A percentile compares a stretch with the other conserved stretches of the same genome.
These are phyloP conservation scores for Marmota monax DNA, from an alignment of 2,113 vertebrate species.

Conservation along the genomic window DNA sequence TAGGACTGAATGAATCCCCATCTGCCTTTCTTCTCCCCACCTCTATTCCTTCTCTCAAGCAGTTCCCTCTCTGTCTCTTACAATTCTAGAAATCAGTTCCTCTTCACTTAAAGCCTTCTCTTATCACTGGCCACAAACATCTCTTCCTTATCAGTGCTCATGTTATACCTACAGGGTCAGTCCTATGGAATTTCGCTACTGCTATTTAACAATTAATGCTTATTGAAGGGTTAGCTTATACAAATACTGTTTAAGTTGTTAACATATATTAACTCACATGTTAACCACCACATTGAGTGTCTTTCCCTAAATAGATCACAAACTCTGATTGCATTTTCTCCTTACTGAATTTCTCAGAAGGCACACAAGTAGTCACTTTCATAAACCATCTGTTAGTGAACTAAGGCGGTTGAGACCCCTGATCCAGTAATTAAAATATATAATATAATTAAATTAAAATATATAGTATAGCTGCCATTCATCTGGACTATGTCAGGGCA, in stretches of 20 bases:
- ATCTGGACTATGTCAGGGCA: not conserved
- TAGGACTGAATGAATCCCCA: not conserved
- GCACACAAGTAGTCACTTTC: not conserved
- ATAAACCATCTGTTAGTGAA: not conserved
- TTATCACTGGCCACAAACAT: not conserved
- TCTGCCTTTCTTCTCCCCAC: not conserved
- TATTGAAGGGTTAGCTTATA: not conserved
- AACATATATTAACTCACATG: not conserved
- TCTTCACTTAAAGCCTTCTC: not conserved
- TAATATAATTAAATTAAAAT: not conserved
- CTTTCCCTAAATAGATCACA: not conserved
- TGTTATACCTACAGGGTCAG: not conserved
- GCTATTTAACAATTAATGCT: not conserved
- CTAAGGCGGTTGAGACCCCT: not conserved
- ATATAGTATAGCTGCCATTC: not conserved
- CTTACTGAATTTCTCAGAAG: slow-evolving; percentile 30
- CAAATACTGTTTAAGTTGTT: not conserved
- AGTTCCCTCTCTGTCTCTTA: not conserved
- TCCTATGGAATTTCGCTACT: not conserved
- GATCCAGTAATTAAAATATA: not conserved
- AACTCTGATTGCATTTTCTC: not conserved
- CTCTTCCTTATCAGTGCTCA: not conserved
- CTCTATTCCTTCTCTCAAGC: not conserved
- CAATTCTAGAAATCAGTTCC: not conserved
- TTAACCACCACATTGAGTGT: not conserved